Evolutionary conservation across 2,113 vertebrate genomes (phyloP).

Genomic region (Turdus rufiventris): DNA sequence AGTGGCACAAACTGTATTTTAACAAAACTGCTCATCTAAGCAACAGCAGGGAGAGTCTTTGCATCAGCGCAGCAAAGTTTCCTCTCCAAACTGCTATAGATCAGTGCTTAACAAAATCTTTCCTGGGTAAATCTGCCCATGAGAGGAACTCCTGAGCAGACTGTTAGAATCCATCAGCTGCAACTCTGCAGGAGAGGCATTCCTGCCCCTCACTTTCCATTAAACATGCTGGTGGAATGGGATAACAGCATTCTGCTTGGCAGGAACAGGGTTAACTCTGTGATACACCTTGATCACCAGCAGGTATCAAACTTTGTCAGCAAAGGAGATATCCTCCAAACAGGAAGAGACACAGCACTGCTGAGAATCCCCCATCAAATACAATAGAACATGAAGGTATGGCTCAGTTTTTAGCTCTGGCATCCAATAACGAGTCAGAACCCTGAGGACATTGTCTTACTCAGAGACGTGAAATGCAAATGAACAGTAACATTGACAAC

Average conservation of each 20-base stretch:
- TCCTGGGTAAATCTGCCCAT: background rate
- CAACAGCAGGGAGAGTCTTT: background rate
- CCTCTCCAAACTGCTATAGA: background rate
- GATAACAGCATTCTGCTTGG: background rate
- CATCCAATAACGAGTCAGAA: constrained; percentile 61
- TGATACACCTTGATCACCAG: constrained; percentile 41
- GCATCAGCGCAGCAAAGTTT: background rate
- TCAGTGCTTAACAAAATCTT: background rate
- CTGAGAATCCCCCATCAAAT: constrained; percentile 65
- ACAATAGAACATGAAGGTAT: constrained; percentile 69
- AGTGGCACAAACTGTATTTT: background rate
- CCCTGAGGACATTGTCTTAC: constrained; percentile 68
- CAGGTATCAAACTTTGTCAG: constrained; percentile 66
- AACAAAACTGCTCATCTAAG: background rate
- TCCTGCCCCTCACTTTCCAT: background rate
- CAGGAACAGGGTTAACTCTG: constrained; percentile 41
- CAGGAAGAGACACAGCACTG: constrained; percentile 59
- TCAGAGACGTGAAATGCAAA: constrained; percentile 64
- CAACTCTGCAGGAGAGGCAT: background rate
- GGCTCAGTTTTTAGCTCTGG: constrained; percentile 34
- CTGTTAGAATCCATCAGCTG: background rate
- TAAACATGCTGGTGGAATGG: background rate
- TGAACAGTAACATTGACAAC: constrained; percentile 66
- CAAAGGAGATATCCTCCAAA: constrained; percentile 67
- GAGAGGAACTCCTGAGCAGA: background rate